These are phyloP conservation scores for Anguilla japonica DNA, from an alignment of 2,113 vertebrate species.

Conservation along the genomic window DNA sequence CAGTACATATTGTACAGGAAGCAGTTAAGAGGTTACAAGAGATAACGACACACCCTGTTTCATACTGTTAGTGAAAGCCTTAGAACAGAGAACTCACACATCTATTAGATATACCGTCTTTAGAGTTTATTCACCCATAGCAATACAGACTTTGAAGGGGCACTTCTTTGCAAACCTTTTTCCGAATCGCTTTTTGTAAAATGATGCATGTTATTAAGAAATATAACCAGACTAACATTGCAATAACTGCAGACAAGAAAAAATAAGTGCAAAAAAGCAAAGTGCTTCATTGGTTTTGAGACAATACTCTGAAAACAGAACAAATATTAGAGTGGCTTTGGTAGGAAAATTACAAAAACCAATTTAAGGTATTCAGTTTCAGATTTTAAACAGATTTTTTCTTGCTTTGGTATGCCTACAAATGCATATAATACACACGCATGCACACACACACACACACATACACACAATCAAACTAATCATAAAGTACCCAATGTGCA, in stretches of 20 bases:
- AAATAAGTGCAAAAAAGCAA: neutral
- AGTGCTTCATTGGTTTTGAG: neutral
- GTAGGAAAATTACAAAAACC: neutral
- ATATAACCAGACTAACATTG: neutral
- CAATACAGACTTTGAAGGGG: neutral
- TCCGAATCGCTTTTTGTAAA: neutral
- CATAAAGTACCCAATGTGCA: neutral
- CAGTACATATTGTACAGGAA: slow-evolving; percentile 2
- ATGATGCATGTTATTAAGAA: neutral
- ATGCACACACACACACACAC: neutral
- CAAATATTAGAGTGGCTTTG: neutral
- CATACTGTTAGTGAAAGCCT: neutral
- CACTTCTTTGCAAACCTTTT: neutral
- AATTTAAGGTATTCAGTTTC: neutral
- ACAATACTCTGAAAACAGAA: neutral
- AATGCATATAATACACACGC: too few species aligned
- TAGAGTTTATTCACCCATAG: neutral
- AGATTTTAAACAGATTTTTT: too few species aligned
- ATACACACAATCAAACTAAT: neutral
- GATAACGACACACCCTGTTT: neutral
- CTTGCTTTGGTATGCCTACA: too few species aligned
- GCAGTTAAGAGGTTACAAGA: neutral
- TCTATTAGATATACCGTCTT: neutral
- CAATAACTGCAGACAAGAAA: neutral
- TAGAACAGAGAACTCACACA: neutral